Evolutionary conservation across 2,888 invertebrate genomes (phyloP).

Genomic region (Dryococelus australis): DNA sequence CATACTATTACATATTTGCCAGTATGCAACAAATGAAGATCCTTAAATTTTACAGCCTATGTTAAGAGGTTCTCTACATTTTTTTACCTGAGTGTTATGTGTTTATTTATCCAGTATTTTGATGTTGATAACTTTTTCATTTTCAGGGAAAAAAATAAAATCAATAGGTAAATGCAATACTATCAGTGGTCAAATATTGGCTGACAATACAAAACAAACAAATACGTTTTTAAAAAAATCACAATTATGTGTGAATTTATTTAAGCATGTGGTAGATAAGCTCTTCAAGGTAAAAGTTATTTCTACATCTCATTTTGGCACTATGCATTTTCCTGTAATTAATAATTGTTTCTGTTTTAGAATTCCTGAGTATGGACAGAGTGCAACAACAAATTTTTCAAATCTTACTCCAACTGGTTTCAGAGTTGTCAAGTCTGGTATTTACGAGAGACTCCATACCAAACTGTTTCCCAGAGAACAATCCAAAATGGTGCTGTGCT

Average conservation of each 20-base stretch:
- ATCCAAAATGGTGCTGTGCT: conserved; percentile 49
- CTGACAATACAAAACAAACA: neutral
- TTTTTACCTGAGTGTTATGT: too few relatives aligned
- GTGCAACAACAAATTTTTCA: neutral
- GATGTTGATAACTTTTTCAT: too few relatives aligned
- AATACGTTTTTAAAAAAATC: neutral
- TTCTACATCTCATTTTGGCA: neutral
- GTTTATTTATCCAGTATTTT: too few relatives aligned
- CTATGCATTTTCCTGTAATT: neutral
- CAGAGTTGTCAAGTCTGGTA: neutral
- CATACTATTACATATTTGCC: too few relatives aligned
- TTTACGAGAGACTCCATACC: neutral
- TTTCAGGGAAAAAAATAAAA: too few relatives aligned
- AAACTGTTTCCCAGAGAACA: neutral
- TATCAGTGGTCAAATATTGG: too few relatives aligned
- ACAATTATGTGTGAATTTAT: neutral
- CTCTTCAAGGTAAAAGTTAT: neutral
- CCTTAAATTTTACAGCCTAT: too few relatives aligned
- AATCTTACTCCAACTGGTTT: neutral
- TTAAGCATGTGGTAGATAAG: neutral
- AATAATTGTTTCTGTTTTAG: neutral
- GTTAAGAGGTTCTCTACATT: too few relatives aligned
- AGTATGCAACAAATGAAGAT: too few relatives aligned
- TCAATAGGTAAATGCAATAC: too few relatives aligned
- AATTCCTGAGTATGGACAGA: neutral